A percentile compares a stretch with the other conserved stretches of the same genome.
Evolutionary conservation across 2,113 vertebrate genomes (phyloP).

Genomic region (Megaceryle torquata): DNA sequence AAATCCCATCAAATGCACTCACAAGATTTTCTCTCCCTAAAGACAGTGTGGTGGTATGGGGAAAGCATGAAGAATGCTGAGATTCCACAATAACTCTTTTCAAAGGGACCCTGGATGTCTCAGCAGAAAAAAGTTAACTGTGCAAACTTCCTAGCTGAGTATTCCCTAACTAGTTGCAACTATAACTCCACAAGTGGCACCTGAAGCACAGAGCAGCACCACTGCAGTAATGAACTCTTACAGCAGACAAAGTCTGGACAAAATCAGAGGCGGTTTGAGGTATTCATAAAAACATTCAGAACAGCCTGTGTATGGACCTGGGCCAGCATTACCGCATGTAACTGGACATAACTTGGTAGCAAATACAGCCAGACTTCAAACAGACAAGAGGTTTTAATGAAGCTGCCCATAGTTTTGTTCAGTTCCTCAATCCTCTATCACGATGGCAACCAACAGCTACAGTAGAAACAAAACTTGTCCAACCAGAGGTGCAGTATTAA

Average conservation of each 20-base stretch:
- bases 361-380: neutral
- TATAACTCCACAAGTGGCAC: neutral
- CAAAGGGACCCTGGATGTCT: neutral
- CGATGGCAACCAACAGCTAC: rapidly evolving
- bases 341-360: neutral
- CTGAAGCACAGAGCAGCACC: neutral
- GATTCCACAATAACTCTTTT: neutral
- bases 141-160: no score
- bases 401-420: neutral
- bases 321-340: neutral
- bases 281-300: neutral
- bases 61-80: neutral
- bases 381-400: neutral
- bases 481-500: neutral
- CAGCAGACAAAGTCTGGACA: rapidly evolving
- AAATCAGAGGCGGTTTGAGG: rapidly evolving
- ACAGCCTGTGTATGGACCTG: neutral
- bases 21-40: neutral
- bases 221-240: no score
- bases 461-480: neutral
- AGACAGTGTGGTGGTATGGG: neutral
- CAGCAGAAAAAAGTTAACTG: neutral
- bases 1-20: neutral
- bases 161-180: rapidly evolving
- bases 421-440: neutral